Base-by-base conservation (phyloP, 2,888 invertebrate genomes). In the Euspilapteryx auroguttella region DNA sequence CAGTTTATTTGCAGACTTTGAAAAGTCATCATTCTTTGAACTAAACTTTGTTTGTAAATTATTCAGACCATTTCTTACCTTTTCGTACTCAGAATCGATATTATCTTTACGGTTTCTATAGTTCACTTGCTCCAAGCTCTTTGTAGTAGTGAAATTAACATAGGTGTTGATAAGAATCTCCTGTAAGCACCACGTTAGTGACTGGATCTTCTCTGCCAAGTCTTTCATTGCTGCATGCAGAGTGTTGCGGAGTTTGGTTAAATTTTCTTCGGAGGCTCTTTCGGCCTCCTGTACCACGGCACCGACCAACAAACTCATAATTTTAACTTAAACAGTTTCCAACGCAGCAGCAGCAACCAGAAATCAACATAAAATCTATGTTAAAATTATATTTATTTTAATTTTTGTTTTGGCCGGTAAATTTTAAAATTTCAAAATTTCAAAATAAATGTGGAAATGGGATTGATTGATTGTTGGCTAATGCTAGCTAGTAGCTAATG, bases 271-370 rank as follows among this genome's bases (percentile, higher is more conserved):
- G 24, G 48, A 54, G 7, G 47, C 51, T 46, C 61, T 64, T 21
- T 62, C 51, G 4, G 55, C 62, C 41, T 66, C 68, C 42, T 64
- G 55, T 32, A 65, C 35, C 32, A 62, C 55, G 24, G 58, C 62
- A 55, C 55, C 62, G n/a, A n/a, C n/a, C 37, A 68, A 34, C 33
- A 69, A 55, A 57, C 61, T 69, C 75, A 75, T 73, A 34, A 29
- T 49, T 8, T 20, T 5, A 13, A 14, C 21, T 25, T 27, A 24
- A 7, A 11, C 3, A 23, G 10, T 12, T 10, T 28, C 21, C 13
- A n/a, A n/a, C n/a, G n/a, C n/a, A n/a, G n/a, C n/a, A n/a, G n/a
- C n/a, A n/a, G n/a, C n/a, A n/a, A n/a, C n/a, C n/a, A n/a, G n/a
- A n/a, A n/a, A n/a, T n/a, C n/a, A n/a, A n/a, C n/a, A n/a, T n/a